Base-by-base conservation (phyloP, 2,888 invertebrate genomes). In the Pollenia amentaria region DNA sequence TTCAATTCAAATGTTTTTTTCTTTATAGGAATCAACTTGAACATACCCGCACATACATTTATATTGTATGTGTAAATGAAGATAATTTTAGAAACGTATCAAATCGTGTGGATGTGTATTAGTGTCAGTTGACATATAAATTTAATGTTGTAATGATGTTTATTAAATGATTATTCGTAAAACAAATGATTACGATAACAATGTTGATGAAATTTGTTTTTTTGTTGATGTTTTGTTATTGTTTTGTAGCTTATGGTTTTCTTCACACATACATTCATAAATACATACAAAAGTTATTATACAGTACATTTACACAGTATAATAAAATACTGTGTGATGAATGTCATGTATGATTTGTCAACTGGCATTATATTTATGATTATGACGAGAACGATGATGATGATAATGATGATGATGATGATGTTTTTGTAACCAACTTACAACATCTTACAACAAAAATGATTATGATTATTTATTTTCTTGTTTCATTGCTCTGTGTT, bases 271-370 rank as follows among this genome's bases (percentile, higher is more conserved):
- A n/a, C 21, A 44, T 21, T 29, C 44, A 29, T 48, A 18, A 9
- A 62, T 7, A 40, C 9, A 62, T 6, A n/a, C 10, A 29, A 29
- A 3, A 29, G 4, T 6, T 29, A 29, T 29, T 6, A 29, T 6
- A 29, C 6, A 29, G 3, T 29, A 29, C 29, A 29, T 6, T 29
- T 29, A 46, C 9, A 21, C 46, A 65, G 44, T 29, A 10, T 65
- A 53, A 53, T 14, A 53, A 16, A 18, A 21, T 29, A 46, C 7
- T 18, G 21, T 64, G 18, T 73, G 82, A 82, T 76, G 73, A 55
- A 76, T 76, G 62, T 76, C 82, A 70, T 76, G 60, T 82, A 69
- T 53, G 76, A 70, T 82, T 76, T 76, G 82, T 70, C 82, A 82
- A 62, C 57, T 82, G 76, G 65, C 38, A 62, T 82, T 62, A 82